Evolutionary conservation across 2,888 invertebrate genomes (phyloP).

Genomic region (Tetramorium bicarinatum): DNA sequence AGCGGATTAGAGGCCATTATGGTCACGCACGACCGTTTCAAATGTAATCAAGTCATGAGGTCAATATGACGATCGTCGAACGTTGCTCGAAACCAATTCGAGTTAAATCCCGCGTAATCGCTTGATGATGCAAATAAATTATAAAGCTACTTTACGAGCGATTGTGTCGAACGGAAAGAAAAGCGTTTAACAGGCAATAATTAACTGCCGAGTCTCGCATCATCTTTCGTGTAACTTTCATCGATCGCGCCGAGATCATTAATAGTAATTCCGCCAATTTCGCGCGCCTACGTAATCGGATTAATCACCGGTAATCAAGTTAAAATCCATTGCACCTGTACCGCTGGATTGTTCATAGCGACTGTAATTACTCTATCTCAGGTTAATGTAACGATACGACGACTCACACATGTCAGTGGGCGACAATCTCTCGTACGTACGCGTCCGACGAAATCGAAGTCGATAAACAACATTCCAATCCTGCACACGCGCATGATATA

Average conservation of each 20-base stretch:
- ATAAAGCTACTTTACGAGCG: background rate
- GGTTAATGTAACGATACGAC: conserved; percentile 36
- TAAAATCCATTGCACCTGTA: conserved; percentile 22
- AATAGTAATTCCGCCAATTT: conserved; percentile 53
- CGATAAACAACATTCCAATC: conserved; percentile 25
- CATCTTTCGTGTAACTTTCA: background rate
- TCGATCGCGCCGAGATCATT: conserved; percentile 30
- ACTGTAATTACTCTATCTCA: conserved; percentile 38
- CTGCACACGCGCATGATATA: background rate
- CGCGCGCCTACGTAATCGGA: conserved; percentile 1
- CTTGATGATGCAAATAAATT: conserved; percentile 27
- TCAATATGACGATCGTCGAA: conserved; percentile 35
- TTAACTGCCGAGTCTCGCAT: background rate
- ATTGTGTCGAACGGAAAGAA: background rate
- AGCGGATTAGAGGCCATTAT: conserved; percentile 42
- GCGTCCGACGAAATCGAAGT: conserved; percentile 26
- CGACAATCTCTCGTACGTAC: background rate
- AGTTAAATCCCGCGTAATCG: background rate
- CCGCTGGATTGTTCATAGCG: conserved; percentile 20
- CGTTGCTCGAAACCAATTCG: conserved; percentile 29
- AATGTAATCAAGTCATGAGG: conserved; percentile 54
- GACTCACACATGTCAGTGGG: background rate
- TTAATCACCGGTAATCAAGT: conserved; percentile 44
- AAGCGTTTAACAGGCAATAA: conserved; percentile 5
- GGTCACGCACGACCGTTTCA: conserved; percentile 33